Base-by-base conservation (phyloP, 2,888 invertebrate genomes). In the Ischnus inquisitorius region DNA sequence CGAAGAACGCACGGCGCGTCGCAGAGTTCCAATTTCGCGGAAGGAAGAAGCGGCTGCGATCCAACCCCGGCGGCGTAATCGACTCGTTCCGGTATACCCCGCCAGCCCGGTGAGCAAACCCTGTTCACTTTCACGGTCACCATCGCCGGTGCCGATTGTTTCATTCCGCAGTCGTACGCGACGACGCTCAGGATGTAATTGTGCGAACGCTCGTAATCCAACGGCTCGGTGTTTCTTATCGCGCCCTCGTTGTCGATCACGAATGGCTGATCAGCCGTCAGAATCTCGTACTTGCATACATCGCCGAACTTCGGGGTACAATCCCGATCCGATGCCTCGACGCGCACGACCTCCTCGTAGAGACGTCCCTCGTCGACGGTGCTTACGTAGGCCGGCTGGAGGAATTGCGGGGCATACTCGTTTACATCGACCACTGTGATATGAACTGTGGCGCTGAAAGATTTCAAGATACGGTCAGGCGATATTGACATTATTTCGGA, bases 131-230 rank as follows among this genome's bases (percentile, higher is more conserved):
- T 98, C 93, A 99, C 97, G 91, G 98, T 99, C 90, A 99, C 98
- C 96, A 99, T 97, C 69, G 98, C 98, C 0, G 99, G 98, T 57
- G 97, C 96, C 0, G 98, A 98, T 93, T 97, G 96, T 93, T 97
- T 97, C 97, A 98, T 98, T 65, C 98, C 99, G 94, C 99, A 99
- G 94, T 99, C 99, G 93, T 98, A 98, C 1, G 99, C 99, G 83
- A 99, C 98, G 83, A 99, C 98, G 43, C 98, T 98, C 69, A 99
- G 95, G 89, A 99, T 99, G 94, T 99, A 98, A 94, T 98, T 99
- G 94, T 98, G 98, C 6, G 97, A 97, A 84, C 97, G 95, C 93
- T 98, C 98, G 94, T 98, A 98, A 90, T 98, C 98, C 92, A 99
- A 94, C 0, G 98, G 97, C 91, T 98, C 98, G 0, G 98, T 99